Conservation (phyloP, 2,113 vertebrate species). For the Dendrocopos noguchii region DNA sequence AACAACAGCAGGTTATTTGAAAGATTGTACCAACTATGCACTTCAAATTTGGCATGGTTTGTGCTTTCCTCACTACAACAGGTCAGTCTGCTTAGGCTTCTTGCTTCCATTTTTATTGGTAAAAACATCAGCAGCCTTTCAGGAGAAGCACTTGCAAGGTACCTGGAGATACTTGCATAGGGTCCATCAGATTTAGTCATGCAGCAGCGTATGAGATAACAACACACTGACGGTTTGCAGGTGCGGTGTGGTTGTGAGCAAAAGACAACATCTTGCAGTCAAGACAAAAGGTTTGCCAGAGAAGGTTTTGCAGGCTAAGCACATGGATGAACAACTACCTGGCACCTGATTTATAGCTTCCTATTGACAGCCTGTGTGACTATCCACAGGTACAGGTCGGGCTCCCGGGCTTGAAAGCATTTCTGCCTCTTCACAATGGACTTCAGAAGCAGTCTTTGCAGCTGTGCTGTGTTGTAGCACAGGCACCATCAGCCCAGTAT, state of each 20-base stretch:
- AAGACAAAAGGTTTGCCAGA: background rate
- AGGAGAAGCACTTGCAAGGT: background rate
- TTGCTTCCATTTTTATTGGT: background rate
- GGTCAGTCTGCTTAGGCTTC: background rate
- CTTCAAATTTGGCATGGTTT: background rate
- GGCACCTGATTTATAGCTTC: background rate
- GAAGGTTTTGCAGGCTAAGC: background rate
- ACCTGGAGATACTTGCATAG: background rate
- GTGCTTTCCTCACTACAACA: background rate
- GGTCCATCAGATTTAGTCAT: background rate
- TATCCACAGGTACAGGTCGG: background rate
- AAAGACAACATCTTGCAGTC: background rate
- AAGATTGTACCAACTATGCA: slow-evolving; percentile 66
- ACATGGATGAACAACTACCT: background rate
- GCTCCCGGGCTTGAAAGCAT: background rate
- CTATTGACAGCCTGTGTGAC: background rate
- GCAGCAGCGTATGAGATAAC: background rate
- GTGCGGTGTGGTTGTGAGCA: background rate
- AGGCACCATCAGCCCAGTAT: background rate
- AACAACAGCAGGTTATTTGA: slow-evolving; percentile 94
- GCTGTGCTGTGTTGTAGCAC: background rate
- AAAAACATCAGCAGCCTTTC: background rate
- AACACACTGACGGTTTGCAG: background rate
- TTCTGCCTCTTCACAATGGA: background rate
- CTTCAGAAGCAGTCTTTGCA: background rate